Base-by-base conservation (phyloP, 37 sponge, comb jelly and placozoan species). In the Spongilla lacustris region DNA sequence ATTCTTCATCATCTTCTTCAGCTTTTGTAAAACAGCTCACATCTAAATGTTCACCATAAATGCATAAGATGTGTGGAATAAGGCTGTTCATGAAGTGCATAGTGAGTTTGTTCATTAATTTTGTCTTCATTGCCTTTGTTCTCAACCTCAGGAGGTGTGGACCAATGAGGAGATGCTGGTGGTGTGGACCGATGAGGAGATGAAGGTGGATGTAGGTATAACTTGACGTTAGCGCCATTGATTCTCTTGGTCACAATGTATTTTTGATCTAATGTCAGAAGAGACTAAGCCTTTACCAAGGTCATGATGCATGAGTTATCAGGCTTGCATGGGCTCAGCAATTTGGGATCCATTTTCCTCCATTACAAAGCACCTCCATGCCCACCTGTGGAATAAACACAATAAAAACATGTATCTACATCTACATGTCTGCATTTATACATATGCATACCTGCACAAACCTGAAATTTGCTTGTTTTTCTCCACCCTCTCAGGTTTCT, bases 401-500 rank as follows among this genome's bases (percentile, higher is more conserved):
- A 70, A 30, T 27, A 27, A 30, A 27, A 70, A 30, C 29, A 41
- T 41, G 41, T 9, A 41, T 41, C 41, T 41, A 41, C 41, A 41
- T 41, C 41, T 41, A 41, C 41, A 41, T 41, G 29, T 70, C 29
- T 70, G 29, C 27, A 70, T 10, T 30, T 70, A 70, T 70, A 70
- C 2, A 10, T 41, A 41, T 41, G 41, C 41, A 41, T 41, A 41
- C 41, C 6, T 41, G 41, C 41, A 75, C 76, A 2, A 75, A 75
- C 76, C n/a, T 75, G 76, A 46, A 48, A 78, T 48, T 46, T 48
- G 50, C 58, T 4, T 29, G 85, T 84, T 84, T 17, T 17, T 76
- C 50, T 82, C 35, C 25, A 38, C 85, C 79, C 26, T 37, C 29
- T 84, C 24, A 36, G 4, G 75, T 31, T 11, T 29, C 36, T 84